Conservation (phyloP, 2,797 vertebrate species). For the Notamacropus eugenii region DNA sequence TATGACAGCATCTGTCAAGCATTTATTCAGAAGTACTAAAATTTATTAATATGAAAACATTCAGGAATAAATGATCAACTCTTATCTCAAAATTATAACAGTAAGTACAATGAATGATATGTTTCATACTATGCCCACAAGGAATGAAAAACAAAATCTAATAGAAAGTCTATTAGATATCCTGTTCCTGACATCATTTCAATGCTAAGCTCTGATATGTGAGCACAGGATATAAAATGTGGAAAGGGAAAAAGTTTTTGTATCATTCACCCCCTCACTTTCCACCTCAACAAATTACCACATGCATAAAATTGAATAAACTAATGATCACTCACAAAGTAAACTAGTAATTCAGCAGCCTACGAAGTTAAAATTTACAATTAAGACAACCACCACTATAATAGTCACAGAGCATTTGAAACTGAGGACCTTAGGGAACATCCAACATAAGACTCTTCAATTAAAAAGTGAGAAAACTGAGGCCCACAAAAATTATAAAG, state of each 20-base stretch:
- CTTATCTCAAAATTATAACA: conserved; percentile 14
- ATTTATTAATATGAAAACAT: conserved; percentile 23
- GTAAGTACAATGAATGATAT: not conserved
- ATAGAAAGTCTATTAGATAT: not conserved
- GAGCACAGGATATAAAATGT: not conserved
- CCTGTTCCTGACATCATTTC: not conserved
- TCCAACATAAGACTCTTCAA: not conserved
- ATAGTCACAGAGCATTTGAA: not conserved
- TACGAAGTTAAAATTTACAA: not conserved
- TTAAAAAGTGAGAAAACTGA: not conserved
- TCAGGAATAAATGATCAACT: conserved; percentile 8
- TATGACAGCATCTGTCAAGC: not conserved
- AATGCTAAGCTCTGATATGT: not conserved
- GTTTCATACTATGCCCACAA: not conserved
- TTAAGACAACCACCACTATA: not conserved
- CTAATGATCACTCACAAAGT: not conserved
- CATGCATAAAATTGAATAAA: not conserved
- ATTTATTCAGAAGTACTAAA: conserved; percentile 24
- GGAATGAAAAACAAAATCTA: not conserved
- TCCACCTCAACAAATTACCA: not conserved
- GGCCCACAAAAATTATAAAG: too few species aligned
- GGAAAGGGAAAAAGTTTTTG: conserved; percentile 1
- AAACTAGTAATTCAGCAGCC: not conserved
- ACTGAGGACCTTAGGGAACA: not conserved
- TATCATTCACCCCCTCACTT: conserved; percentile 1